Conservation (phyloP, 1,140 invertebrate species). For the Drosophila busckii region DNA sequence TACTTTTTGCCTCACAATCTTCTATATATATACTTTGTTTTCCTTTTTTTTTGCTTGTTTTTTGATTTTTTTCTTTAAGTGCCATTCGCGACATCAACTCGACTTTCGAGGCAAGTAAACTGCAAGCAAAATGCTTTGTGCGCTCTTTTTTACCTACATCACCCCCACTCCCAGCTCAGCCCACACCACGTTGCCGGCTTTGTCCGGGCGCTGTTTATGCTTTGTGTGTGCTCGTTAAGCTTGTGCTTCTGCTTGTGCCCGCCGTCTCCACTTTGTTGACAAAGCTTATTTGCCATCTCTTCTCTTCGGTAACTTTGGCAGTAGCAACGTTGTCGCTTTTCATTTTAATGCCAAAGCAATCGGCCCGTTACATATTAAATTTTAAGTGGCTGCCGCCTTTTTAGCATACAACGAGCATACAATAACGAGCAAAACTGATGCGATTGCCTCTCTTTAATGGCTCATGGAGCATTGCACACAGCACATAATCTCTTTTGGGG, state of each 20-base stretch:
- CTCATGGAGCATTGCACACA: conserved; percentile 55
- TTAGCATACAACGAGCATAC: conserved; percentile 11
- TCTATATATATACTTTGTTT: too few species aligned
- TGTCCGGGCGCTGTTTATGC: conserved; percentile 27
- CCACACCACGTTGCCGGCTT: background rate
- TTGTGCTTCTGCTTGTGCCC: conserved; percentile 34
- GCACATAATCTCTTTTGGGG: conserved; percentile 17
- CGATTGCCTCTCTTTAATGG: conserved; percentile 56
- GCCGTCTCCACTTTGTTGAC: background rate
- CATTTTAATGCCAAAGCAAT: conserved; percentile 48
- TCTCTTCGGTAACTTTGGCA: background rate
- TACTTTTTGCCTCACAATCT: too few species aligned
- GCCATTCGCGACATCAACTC: conserved; percentile 40
- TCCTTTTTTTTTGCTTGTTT: conserved; percentile 1
- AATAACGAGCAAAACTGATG: conserved; percentile 8
- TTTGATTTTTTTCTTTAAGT: conserved; percentile 1
- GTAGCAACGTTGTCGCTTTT: conserved; percentile 25
- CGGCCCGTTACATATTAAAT: conserved; percentile 58
- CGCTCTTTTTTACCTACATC: conserved; percentile 6
- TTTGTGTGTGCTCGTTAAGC: conserved; percentile 56
- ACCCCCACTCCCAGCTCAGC: background rate
- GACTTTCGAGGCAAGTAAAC: conserved; percentile 50
- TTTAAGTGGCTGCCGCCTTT: conserved; percentile 48
- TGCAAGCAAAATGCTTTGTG: conserved; percentile 53
- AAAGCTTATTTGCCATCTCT: conserved; percentile 30